phyloP scores from a whole-genome alignment of 37 sponge, comb jelly and placozoan genomes.

The Eunapius fragilis region DNA sequence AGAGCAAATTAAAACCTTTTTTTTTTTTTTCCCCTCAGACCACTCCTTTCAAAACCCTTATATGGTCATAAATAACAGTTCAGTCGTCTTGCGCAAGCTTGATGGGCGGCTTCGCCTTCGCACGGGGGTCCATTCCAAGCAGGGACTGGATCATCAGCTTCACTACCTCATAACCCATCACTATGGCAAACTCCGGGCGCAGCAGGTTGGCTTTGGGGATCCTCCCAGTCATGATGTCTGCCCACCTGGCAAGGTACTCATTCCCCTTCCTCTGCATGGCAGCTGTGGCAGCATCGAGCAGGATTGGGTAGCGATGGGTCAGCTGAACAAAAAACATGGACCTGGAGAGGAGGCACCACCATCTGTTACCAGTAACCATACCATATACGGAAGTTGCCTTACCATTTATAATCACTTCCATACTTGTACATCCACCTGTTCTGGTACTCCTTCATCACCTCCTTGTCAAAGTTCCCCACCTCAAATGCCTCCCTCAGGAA shows the following conservation, averaged over 20 bases:
- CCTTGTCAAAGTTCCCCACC: constrained; percentile 69
- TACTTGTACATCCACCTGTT: constrained; percentile 65
- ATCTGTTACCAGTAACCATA: not conserved
- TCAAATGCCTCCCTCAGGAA: constrained; percentile 56
- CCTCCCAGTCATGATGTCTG: constrained; percentile 56
- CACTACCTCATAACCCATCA: constrained; percentile 34
- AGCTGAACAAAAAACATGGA: not conserved
- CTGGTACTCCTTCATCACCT: constrained; percentile 65
- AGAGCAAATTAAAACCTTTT: too few species aligned
- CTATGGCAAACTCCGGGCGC: constrained; percentile 56
- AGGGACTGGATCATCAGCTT: constrained; percentile 24
- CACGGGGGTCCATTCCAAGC: not conserved
- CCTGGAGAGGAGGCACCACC: not conserved
- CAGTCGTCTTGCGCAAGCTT: not conserved
- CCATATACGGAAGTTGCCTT: not conserved
- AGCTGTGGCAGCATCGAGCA: constrained; percentile 29
- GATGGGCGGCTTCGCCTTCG: not conserved
- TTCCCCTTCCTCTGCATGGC: constrained; percentile 51
- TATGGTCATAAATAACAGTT: not conserved
- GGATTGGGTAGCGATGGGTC: constrained; percentile 20
- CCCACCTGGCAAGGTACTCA: constrained; percentile 46
- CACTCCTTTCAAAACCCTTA: too few species aligned
- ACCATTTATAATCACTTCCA: constrained; percentile 70
- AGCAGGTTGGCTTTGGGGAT: constrained; percentile 46
- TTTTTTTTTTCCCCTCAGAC: too few species aligned